Evolutionary conservation across 1,140 invertebrate species (phyloP).

Genomic region (Catajapyx aquilonaris): DNA sequence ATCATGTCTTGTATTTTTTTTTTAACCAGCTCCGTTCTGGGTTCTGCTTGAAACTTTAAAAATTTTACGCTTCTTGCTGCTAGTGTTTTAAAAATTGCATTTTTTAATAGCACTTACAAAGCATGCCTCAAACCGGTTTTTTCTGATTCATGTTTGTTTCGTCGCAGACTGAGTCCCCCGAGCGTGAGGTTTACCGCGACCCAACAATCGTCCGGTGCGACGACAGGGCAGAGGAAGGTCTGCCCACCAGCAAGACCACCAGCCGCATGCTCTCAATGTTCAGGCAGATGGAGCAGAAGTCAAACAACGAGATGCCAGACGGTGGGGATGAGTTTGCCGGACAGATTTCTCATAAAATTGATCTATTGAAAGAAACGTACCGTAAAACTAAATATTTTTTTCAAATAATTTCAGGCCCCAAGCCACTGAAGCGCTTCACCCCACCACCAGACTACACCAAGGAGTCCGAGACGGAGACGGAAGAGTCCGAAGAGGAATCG

Average conservation of each 20-base stretch:
- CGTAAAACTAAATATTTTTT: too few species aligned
- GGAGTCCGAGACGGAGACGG: conserved; percentile 15
- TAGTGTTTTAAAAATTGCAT: too few species aligned
- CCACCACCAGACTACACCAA: conserved; percentile 55
- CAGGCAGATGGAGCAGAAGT: conserved; percentile 60
- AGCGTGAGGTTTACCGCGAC: conserved; percentile 50
- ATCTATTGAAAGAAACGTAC: too few species aligned
- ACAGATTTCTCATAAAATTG: too few species aligned
- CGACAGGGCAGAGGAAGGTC: conserved; percentile 29
- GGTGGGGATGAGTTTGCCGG: conserved; percentile 14
- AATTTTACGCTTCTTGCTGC: too few species aligned
- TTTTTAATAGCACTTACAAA: too few species aligned
- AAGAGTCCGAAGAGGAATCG: conserved; percentile 28
- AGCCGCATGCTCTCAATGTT: conserved; percentile 67
- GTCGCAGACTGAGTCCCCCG: conserved; percentile 37
- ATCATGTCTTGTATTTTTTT: too few species aligned
- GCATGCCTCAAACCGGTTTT: too few species aligned
- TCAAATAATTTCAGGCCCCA: too few species aligned
- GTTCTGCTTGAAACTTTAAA: too few species aligned
- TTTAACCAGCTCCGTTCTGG: too few species aligned
- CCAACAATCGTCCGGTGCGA: conserved; percentile 45
- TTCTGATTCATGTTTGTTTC: too few species aligned
- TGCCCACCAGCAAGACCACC: conserved; percentile 47
- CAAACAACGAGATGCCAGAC: conserved; percentile 30
- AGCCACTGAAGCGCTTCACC: conserved; percentile 69